Evolutionary conservation across 2,888 invertebrate species (phyloP).

Genomic region (Biston betularia): DNA sequence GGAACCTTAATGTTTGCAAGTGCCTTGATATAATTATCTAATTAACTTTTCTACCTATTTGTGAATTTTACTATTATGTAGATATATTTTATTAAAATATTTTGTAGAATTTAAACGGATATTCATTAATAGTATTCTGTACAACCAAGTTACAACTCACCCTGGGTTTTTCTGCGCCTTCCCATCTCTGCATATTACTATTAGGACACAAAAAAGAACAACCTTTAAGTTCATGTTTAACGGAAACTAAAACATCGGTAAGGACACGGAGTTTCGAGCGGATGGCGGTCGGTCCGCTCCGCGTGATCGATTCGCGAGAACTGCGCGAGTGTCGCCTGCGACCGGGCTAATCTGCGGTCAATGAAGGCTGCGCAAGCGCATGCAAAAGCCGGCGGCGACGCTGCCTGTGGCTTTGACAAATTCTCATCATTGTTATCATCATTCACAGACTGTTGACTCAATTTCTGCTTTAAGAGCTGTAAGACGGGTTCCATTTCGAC

Average conservation of each 20-base stretch:
- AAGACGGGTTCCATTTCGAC: too few relatives aligned
- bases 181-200: slow-evolving; percentile 57
- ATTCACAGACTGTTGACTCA: too few relatives aligned
- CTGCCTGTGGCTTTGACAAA: slow-evolving; percentile 7
- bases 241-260: slow-evolving; percentile 62
- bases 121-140: too few relatives aligned
- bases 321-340: slow-evolving; percentile 65
- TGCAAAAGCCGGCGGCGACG: slow-evolving; percentile 27
- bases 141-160: slow-evolving; percentile 58
- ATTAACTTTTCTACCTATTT: too few relatives aligned
- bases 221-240: slow-evolving; percentile 69
- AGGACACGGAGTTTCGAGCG: slow-evolving; percentile 54
- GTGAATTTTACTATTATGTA: not conserved
- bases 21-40: too few relatives aligned
- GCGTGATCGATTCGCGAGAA: slow-evolving; percentile 71
- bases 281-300: slow-evolving; percentile 68
- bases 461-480: too few relatives aligned
- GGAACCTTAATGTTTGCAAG: too few relatives aligned
- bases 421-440: too few relatives aligned
- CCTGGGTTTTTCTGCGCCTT: slow-evolving; percentile 65
- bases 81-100: too few relatives aligned
- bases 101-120: too few relatives aligned
- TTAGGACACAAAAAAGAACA: slow-evolving; percentile 58
- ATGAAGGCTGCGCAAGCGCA: slow-evolving; percentile 69
- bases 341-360: slow-evolving; percentile 49